Evolutionary conservation across 2,888 invertebrate species (phyloP), one percentile per base, ranked within the genome.

Genomic region (Cerceris ruficornis): DNA sequence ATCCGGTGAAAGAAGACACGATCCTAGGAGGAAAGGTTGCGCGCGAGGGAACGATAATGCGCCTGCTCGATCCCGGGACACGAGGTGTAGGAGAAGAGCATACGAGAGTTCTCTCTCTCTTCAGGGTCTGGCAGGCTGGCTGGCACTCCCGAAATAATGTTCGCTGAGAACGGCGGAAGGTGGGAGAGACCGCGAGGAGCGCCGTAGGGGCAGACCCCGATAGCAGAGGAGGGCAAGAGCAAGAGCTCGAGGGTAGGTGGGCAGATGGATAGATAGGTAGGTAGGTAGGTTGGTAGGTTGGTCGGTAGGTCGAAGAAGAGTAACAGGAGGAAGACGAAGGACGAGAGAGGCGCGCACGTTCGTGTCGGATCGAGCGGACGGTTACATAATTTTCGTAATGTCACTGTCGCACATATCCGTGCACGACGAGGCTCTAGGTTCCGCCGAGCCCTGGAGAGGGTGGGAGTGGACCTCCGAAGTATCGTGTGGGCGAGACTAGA

Each of bases 111-210:
- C 66, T 55, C 64, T 58, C 61, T 50, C 46, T 74, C 67, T 42
- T 77, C 71, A 71, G 76, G 70, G 73, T 85, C 75, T 79, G 82
- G 86, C 84, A 82, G 82, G 81, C 83, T 84, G 84, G 88, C 89
- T 89, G 86, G 88, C 88, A 87, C 88, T 89, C 89, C 89, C 89
- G 88, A 89, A 89, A 89, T 89, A 89, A 89, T 89, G 89, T 88
- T 88, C 75, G 80, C 61, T 77, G 74, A 66, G 69, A 77, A 58
- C 14, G 42, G 28, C 46, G 9, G 46, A 39, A 14, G 41, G 42
- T 9, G 8, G 8, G 14, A 46, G 17, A 13, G 17, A 6, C 43
- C 4, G 41, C 14, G 49, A 62, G 74, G 64, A 62, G 67, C 46
- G 73, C 46, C 58, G 17, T 8, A 67, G 55, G 57, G 66, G 28